Conservation (phyloP, 2,888 invertebrate genomes). For the Adela reaumurella region DNA sequence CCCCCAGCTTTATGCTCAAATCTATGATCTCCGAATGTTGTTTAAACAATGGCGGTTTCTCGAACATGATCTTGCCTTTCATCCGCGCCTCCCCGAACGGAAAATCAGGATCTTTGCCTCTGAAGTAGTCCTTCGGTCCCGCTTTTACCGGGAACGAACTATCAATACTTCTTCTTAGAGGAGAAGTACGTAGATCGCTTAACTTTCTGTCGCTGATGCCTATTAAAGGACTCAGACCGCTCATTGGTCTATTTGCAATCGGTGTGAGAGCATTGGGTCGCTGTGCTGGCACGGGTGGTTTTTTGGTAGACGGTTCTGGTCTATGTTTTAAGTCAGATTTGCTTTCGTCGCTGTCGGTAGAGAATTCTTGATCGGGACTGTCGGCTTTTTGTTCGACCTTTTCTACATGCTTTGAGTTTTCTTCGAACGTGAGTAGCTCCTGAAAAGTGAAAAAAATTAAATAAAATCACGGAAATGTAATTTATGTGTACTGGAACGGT, state of each 20-base stretch:
- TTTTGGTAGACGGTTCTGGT: constrained; percentile 1
- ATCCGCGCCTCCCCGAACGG: constrained; percentile 4
- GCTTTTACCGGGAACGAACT: constrained; percentile 30
- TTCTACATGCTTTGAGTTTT: constrained; percentile 47
- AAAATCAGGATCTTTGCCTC: constrained; percentile 31
- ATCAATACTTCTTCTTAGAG: constrained; percentile 35
- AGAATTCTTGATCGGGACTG: constrained; percentile 44
- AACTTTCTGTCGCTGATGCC: constrained; percentile 28
- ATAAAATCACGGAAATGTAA: no score
- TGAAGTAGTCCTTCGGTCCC: constrained; percentile 23
- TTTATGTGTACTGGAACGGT: no score
- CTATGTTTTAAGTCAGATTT: constrained; percentile 36
- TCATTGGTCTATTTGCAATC: not conserved
- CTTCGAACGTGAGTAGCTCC: constrained; percentile 51
- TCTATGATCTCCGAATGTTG: constrained; percentile 48
- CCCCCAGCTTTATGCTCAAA: constrained; percentile 40
- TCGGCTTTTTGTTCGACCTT: constrained; percentile 51
- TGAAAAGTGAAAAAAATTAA: no score
- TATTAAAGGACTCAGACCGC: not conserved
- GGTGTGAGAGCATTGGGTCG: not conserved
- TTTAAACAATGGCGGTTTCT: constrained; percentile 42
- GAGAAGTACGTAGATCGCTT: constrained; percentile 34
- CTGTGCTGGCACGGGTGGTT: constrained; percentile 5
- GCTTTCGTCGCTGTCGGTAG: constrained; percentile 38
- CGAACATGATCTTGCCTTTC: constrained; percentile 18